Base-by-base conservation (phyloP, 1,140 invertebrate species). In the Drosophila aff. region DNA sequence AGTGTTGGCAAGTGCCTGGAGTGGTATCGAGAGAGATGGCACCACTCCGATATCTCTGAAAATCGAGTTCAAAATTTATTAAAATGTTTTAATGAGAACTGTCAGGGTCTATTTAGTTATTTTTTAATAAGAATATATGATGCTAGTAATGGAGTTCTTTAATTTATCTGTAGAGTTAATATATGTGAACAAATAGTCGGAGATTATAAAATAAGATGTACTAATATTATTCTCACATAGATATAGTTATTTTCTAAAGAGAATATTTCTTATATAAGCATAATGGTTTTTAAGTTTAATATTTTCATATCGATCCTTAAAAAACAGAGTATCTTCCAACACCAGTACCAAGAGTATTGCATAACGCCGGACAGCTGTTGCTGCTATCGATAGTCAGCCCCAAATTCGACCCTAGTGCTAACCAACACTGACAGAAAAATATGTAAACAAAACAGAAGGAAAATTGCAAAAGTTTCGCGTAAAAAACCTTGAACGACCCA, bases 391-490 rank as follows among this genome's bases (percentile, higher is more conserved):
- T 46, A 65, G 16, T 13, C 23, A 67, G 50, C 64, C 40, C 66
- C 40, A 49, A 52, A 36, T 13, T 44, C 15, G 62, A 16, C n/a
- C 16, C 23, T 31, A 21, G 13, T 59, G 49, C 68, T 66, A 28
- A 50, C 53, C 81, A 89, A 47, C 81, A 87, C 84, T 72, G 21
- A 8, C 15, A 4, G 44, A 68, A 80, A 87, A 87, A 79, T 79
- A 79, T 79, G 77, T 79, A 79, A 79, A 79, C 77, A 79, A 79
- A 79, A 79, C 76, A 79, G 33, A 61, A 9, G 40, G 11, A 68
- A 71, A 68, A 57, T 46, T 31, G 64, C 64, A 68, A 2, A 41
- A 46, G 65, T 66, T 79, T 78, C 58, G 66, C 28, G 44, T 18
- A 55, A 79, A 55, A 49, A 57, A 23, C 44, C 31, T 36, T 44